These are phyloP conservation scores for Anneissia japonica DNA, from an alignment of 35 echinoderm and acorn worm species.

Conservation along the genomic window DNA sequence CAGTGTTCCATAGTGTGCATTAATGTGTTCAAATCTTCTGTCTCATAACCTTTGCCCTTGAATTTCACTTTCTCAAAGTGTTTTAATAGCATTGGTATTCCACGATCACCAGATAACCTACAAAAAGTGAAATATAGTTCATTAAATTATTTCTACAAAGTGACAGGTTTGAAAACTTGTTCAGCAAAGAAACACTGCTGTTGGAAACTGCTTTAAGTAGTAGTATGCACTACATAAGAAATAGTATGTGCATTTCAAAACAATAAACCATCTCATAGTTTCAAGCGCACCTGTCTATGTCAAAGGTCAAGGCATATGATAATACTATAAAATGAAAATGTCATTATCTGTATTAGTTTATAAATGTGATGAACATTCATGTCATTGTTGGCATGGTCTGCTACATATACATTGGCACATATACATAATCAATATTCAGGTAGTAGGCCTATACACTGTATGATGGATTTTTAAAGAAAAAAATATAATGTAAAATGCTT, in stretches of 20 bases:
- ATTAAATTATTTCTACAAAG: too few species aligned
- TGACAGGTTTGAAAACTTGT: not conserved
- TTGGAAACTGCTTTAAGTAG: not conserved
- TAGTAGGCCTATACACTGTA: too few species aligned
- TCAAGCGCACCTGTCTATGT: too few species aligned
- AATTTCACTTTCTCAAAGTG: constrained; percentile 90
- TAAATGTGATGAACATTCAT: too few species aligned
- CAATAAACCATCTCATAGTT: not conserved
- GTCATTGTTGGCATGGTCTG: too few species aligned
- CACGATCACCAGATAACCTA: constrained; percentile 59
- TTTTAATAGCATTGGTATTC: constrained; percentile 53
- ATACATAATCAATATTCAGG: too few species aligned
- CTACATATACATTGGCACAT: too few species aligned
- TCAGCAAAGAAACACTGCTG: not conserved
- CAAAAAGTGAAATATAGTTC: constrained; percentile 1
- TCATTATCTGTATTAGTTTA: too few species aligned
- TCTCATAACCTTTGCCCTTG: constrained; percentile 96
- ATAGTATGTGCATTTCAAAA: not conserved
- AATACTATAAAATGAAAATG: too few species aligned
- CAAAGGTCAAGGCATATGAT: too few species aligned
- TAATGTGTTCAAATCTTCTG: constrained; percentile 56
- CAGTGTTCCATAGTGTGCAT: constrained; percentile 93
- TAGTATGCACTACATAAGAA: not conserved
- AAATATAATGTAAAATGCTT: too few species aligned
- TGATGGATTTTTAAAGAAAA: too few species aligned